phyloP scores from a whole-genome alignment of 2,797 vertebrate genomes.

The Botia kubotai region DNA sequence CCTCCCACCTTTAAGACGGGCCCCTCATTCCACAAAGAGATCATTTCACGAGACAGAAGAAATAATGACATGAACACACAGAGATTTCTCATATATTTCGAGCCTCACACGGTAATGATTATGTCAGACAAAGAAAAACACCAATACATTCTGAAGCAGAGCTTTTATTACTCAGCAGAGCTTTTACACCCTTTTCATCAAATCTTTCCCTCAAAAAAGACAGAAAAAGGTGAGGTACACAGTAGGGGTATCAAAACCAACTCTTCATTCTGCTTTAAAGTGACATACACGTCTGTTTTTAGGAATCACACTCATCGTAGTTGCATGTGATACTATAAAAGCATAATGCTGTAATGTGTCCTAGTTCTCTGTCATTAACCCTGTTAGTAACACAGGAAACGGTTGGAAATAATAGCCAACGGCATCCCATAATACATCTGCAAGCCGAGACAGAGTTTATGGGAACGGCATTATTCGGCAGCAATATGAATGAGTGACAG shows the following conservation, averaged over 20 bases:
- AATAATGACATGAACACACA: constrained; percentile 13
- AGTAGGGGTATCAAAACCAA: constrained; percentile 60
- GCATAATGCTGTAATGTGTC: constrained; percentile 37
- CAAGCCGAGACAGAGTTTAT: constrained; percentile 47
- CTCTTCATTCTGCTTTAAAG: constrained; percentile 45
- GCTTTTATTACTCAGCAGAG: constrained; percentile 62
- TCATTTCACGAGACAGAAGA: constrained; percentile 9
- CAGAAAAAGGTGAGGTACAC: constrained; percentile 55
- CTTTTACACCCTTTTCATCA: constrained; percentile 59
- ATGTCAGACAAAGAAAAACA: constrained; percentile 16
- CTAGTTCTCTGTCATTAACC: constrained; percentile 51
- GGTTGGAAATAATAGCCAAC: constrained; percentile 42
- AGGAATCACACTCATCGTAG: constrained; percentile 38
- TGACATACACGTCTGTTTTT: constrained; percentile 38
- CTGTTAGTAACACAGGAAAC: constrained; percentile 56
- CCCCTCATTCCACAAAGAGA: constrained; percentile 9
- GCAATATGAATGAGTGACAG: constrained; percentile 45
- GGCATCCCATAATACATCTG: constrained; percentile 48
- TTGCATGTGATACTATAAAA: constrained; percentile 51
- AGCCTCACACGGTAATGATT: neutral
- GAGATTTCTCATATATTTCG: neutral
- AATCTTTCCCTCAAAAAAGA: constrained; percentile 58
- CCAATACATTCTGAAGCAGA: constrained; percentile 51
- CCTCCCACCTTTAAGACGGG: constrained; percentile 28
- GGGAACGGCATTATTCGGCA: constrained; percentile 51